phyloP scores from a whole-genome alignment of 2,888 invertebrate genomes.

The Cataglyphis cursor region DNA sequence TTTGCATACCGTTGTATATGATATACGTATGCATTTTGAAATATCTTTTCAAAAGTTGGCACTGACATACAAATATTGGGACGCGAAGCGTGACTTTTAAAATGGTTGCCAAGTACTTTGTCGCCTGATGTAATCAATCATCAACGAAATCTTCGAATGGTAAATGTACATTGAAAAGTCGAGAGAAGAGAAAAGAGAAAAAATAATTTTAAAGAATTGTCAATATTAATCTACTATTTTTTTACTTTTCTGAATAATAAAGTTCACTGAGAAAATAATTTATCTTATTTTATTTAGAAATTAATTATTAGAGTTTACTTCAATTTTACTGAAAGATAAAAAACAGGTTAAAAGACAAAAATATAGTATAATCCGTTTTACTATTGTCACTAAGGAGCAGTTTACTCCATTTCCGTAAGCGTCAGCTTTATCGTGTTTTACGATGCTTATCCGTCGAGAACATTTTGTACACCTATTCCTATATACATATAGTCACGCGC shows the following conservation, averaged over 20 bases:
- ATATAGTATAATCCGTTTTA: background rate
- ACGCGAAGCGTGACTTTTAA: conserved; percentile 35
- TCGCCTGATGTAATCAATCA: conserved; percentile 15
- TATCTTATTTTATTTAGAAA: background rate
- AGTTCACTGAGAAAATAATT: background rate
- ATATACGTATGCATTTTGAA: conserved; percentile 43
- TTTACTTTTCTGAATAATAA: background rate
- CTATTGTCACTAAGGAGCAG: conserved; percentile 29
- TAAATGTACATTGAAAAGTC: background rate
- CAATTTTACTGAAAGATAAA: background rate
- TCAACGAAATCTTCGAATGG: conserved; percentile 7
- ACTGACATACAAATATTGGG: conserved; percentile 36
- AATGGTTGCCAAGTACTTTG: conserved; percentile 14
- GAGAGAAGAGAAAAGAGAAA: background rate
- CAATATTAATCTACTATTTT: background rate
- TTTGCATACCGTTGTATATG: conserved; percentile 26
- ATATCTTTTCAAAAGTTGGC: conserved; percentile 41
- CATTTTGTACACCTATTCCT: conserved; percentile 33
- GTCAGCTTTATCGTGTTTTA: conserved; percentile 41
- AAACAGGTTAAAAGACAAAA: background rate
- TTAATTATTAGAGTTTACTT: background rate
- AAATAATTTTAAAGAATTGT: background rate
- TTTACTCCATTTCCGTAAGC: conserved; percentile 29
- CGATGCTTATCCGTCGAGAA: conserved; percentile 44
- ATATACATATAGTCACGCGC: conserved; percentile 23